phyloP scores from a whole-genome alignment of 1,140 invertebrate genomes.

The Spodoptera litura region DNA sequence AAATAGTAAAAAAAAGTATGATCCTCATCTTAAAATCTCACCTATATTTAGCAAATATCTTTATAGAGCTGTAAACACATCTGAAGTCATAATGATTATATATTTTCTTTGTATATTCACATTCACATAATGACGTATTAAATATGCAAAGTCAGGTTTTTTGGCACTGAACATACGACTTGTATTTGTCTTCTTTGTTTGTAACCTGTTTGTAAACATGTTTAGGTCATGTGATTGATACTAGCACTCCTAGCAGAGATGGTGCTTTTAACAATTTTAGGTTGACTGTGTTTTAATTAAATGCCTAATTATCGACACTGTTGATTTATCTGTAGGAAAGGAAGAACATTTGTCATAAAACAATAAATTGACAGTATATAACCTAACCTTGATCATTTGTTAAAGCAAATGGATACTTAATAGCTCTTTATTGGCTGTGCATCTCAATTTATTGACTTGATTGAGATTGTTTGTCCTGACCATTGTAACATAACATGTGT shows the following conservation, averaged over 20 bases:
- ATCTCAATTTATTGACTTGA: slow-evolving; percentile 18
- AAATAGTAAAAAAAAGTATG: no score
- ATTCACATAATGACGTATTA: not conserved
- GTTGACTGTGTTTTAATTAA: no score
- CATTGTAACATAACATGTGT: slow-evolving; percentile 11
- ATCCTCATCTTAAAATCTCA: not conserved
- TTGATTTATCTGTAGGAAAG: no score
- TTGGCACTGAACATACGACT: slow-evolving; percentile 5
- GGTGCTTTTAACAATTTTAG: no score
- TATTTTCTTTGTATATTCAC: not conserved
- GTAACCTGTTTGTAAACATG: not conserved
- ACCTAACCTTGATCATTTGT: not conserved
- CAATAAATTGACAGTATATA: not conserved
- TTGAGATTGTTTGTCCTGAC: no score
- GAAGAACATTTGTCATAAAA: not conserved
- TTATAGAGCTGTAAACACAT: not conserved
- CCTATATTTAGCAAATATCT: not conserved
- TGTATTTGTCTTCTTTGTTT: slow-evolving; percentile 11
- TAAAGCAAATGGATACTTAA: slow-evolving; percentile 7
- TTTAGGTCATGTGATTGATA: no score
- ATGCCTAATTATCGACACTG: no score
- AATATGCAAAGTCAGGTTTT: slow-evolving; percentile 15
- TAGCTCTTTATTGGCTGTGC: slow-evolving; percentile 31
- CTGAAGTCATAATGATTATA: not conserved
- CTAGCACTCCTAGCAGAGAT: no score